Conservation (phyloP, 2,888 invertebrate genomes). For the Xanthia togata region DNA sequence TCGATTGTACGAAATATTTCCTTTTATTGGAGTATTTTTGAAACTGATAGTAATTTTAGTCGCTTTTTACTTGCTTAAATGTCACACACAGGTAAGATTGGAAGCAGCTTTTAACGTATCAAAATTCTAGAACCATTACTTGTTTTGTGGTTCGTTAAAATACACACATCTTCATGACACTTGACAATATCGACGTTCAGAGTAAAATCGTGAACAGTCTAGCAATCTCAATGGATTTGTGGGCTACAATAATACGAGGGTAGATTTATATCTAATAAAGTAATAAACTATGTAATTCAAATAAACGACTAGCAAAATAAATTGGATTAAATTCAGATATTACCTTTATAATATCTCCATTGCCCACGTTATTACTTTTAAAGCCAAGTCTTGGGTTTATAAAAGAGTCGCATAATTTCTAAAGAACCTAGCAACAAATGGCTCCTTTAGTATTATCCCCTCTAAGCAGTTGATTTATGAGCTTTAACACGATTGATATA, state of each 20-base stretch:
- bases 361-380: background rate
- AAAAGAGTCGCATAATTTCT: constrained; percentile 18
- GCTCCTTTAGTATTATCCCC: constrained; percentile 17
- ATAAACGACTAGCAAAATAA: background rate
- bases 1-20: constrained; percentile 9
- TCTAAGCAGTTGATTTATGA: constrained; percentile 53
- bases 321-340: background rate
- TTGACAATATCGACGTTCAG: background rate
- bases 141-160: background rate
- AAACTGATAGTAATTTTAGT: constrained; percentile 4
- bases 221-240: constrained; percentile 1
- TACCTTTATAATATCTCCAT: constrained; percentile 1
- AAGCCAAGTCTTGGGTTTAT: constrained; percentile 9
- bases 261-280: background rate
- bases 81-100: background rate
- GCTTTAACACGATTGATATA: constrained; percentile 35
- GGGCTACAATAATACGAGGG: background rate
- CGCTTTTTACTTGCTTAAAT: background rate
- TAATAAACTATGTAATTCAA: constrained; percentile 1
- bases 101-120: too few relatives aligned
- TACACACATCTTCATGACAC: background rate
- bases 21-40: constrained; percentile 15
- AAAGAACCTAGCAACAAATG: constrained; percentile 21
- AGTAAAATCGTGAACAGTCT: background rate
- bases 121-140: background rate